Percentiles rank a stretch among this genome's conserved stretches.
These are phyloP conservation scores for Acanthopagrus latus DNA, from an alignment of 2,797 vertebrate genomes.

Conservation along the genomic window DNA sequence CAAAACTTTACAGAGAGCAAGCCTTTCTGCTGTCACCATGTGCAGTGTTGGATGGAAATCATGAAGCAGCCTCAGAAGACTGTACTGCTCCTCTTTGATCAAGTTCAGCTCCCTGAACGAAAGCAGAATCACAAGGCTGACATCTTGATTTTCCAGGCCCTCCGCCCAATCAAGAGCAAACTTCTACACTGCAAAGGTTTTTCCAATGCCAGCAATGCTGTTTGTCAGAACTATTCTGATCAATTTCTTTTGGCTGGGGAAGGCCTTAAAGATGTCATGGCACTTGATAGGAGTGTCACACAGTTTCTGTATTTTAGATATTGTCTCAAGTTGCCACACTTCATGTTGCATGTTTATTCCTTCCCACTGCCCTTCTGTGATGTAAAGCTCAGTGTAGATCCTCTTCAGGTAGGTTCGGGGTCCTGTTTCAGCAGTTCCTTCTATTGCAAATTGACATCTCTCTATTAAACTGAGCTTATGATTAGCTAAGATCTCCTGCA, in stretches of 20 bases:
- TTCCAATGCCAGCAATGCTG: conserved; percentile 72
- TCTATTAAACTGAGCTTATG: conserved; percentile 10
- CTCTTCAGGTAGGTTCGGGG: neutral
- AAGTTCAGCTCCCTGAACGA: conserved; percentile 68
- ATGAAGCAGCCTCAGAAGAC: conserved; percentile 55
- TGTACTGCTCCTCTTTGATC: conserved; percentile 11
- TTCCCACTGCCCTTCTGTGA: conserved; percentile 35
- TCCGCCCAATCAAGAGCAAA: conserved; percentile 72
- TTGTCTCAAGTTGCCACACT: conserved; percentile 38
- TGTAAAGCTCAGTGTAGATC: conserved; percentile 51
- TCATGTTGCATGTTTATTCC: conserved; percentile 38
- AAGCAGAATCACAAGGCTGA: conserved; percentile 64
- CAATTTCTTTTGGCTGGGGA: neutral
- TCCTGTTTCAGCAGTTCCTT: conserved; percentile 21
- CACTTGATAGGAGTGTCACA: conserved; percentile 26
- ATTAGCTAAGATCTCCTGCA: neutral
- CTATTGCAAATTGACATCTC: conserved; percentile 23
- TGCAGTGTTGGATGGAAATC: conserved; percentile 41
- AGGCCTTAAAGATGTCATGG: conserved; percentile 30
- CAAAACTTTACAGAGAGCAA: conserved; percentile 47
- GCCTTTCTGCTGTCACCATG: conserved; percentile 21
- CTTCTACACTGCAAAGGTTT: conserved; percentile 67
- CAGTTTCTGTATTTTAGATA: conserved; percentile 28
- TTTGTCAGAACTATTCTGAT: conserved; percentile 63
- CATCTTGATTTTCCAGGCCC: conserved; percentile 54